A percentile compares a stretch with the other conserved stretches of the same genome.
Conservation (phyloP, 2,113 vertebrate genomes). For the Semicossyphus pulcher region DNA sequence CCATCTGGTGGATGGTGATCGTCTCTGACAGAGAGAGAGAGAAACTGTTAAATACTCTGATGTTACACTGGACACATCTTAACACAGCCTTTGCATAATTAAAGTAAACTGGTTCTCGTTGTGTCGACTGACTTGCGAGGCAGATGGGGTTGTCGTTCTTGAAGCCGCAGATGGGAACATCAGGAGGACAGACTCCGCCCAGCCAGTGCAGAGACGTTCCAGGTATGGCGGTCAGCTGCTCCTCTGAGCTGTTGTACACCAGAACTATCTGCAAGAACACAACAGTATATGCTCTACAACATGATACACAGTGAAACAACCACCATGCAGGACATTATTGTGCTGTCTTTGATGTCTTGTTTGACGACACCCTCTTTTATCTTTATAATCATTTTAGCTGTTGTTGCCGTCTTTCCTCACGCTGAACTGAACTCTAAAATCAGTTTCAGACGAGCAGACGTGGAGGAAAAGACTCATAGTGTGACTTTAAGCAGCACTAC, state of each 20-base stretch:
- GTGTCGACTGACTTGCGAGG: constrained; percentile 80
- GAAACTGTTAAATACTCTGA: not conserved
- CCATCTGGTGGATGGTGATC: constrained; percentile 89
- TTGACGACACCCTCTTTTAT: too few species aligned
- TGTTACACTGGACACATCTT: too few species aligned
- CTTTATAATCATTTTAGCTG: too few species aligned
- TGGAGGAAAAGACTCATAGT: too few species aligned
- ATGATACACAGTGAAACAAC: not conserved
- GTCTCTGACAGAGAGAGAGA: constrained; percentile 77
- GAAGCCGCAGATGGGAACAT: constrained; percentile 90
- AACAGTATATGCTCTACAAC: not conserved
- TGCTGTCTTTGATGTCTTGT: too few species aligned
- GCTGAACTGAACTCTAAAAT: too few species aligned
- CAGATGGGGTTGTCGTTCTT: constrained; percentile 87
- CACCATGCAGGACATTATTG: too few species aligned
- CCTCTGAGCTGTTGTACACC: constrained; percentile 88
- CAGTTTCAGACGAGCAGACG: not conserved
- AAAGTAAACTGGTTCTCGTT: not conserved
- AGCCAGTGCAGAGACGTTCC: constrained; percentile 85
- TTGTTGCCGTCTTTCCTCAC: too few species aligned
- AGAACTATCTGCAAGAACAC: constrained; percentile 82
- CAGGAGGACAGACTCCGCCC: constrained; percentile 82
- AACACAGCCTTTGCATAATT: too few species aligned
- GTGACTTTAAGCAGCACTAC: not conserved
- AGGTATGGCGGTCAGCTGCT: constrained; percentile 80